Evolutionary conservation across 2,797 vertebrate species (phyloP), one percentile per base, ranked within the genome.

Genomic region (Cirrhinus molitorella): DNA sequence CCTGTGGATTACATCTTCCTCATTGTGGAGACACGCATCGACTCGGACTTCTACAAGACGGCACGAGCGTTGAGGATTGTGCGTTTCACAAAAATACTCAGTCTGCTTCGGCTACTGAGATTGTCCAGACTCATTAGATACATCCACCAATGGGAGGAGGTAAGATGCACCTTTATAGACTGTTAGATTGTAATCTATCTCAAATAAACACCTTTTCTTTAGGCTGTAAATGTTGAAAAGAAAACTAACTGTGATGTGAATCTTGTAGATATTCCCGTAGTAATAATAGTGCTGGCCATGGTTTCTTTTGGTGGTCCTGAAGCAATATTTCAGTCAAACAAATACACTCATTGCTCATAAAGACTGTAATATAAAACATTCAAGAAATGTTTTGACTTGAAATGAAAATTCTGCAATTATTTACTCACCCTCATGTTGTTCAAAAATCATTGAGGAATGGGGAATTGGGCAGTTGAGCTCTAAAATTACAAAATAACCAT

Each of bases 81-180:
- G 79, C 98, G 98, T 84, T 99, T 99, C 92, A 99, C 98, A 31
- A 99, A 99, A 94, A 99, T 99, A 91, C 97, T 99, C 83, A 99
- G 98, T 90, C 95, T 99, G 55, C 94, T 99, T 89, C 95, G 98
- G 4, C 95, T 99, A 47, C 92, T 99, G 82, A 95, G 98, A 19
- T 96, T 99, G 77, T 99, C 98, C 4, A 95, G 98, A 61, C 98
- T 99, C 91, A 99, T 99, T 80, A 96, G 98, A 84, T 99, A 99
- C 80, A 99, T 99, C 89, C 98, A 99, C 90, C 98, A 99, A 91
- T 99, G 98, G 98, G 98, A 99, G 91, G 98, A 99, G 97, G 98
- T 99, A 88, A 94, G 95, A 40, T 19, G 14, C 25, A 51, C 53
- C 10, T 57, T 31, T 49, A 23, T 59, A 72, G n/a, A 63, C 37